phyloP scores from a whole-genome alignment of 2,113 vertebrate genomes.

The Syngnathus typhle region DNA sequence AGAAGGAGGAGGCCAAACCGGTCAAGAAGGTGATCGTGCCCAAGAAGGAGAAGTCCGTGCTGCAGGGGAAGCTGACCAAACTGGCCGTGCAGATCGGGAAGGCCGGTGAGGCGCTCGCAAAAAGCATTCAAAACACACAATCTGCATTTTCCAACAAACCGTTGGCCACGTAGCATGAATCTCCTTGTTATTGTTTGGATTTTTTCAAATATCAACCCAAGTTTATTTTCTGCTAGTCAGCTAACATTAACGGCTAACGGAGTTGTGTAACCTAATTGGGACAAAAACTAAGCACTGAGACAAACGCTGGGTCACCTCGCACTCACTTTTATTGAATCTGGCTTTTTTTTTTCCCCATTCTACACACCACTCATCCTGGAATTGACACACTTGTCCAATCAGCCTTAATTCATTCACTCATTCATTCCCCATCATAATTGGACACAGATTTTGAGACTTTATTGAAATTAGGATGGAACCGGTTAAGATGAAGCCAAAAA shows the following conservation, averaged over 20 bases:
- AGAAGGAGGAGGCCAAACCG: conserved; percentile 80
- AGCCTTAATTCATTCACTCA: conserved; percentile 52
- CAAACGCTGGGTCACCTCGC: conserved; percentile 22
- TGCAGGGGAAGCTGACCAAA: conserved; percentile 92
- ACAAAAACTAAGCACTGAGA: conserved; percentile 7
- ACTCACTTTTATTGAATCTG: conserved; percentile 50
- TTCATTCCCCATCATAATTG: conserved; percentile 7
- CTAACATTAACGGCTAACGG: too few species aligned
- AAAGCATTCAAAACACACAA: not conserved
- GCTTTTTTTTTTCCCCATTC: not conserved
- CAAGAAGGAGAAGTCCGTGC: conserved; percentile 97
- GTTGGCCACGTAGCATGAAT: too few species aligned
- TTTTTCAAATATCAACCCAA: too few species aligned
- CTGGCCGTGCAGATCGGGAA: conserved; percentile 95
- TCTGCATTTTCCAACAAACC: too few species aligned
- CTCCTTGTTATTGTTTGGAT: too few species aligned
- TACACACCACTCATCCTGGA: conserved; percentile 34
- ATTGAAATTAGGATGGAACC: conserved; percentile 35
- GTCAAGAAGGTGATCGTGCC: conserved; percentile 82
- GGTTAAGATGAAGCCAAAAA: not conserved
- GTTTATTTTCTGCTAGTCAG: too few species aligned
- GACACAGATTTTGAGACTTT: conserved; percentile 6
- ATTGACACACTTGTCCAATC: conserved; percentile 47
- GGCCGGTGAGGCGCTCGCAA: conserved; percentile 73
- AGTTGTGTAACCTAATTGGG: not conserved